Base-by-base conservation (phyloP, 2,113 vertebrate species). In the Hippocampus abdominalis region DNA sequence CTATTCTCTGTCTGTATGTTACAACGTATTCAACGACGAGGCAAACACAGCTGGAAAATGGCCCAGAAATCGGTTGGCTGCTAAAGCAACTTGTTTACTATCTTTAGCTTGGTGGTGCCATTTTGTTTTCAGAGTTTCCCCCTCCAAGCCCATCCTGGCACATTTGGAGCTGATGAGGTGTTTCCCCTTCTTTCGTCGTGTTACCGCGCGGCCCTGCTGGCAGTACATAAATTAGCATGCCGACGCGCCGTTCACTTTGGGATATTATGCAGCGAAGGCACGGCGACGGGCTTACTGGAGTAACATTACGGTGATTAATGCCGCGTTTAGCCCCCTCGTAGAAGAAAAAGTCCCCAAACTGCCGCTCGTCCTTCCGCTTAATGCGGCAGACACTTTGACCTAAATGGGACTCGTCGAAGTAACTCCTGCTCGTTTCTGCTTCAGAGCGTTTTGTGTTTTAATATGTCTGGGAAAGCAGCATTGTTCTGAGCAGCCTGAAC, bases 241-340 rank as follows among this genome's bases (percentile, higher is more conserved):
- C 80, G 84, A 81, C 59, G 77, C 82, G 74, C 77, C 70, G 71
- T 78, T 87, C 88, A 78, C 83, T 84, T 85, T 78, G 46, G 83
- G 78, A 82, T 75, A 84, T 88, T 87, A 88, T 86, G 86, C 88
- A 86, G 85, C 80, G 78, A 81, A 81, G 84, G 77, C 71, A 75
- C 85, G 69, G 70, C 72, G 78, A 62, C 76, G 86, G 81, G 78
- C 76, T 73, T 69, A 48, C 87, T 83, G 79, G 84, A 76, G 88
- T 85, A 86, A 76, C 83, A 89, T 87, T 84, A 85, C 80, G 75
- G 82, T 87, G 89, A 91, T 91, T 90, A 90, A 90, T 87, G 83
- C 71, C 39, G 78, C 72, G 68, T 86, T 79, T 88, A 84, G 73
- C 78, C 79, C 79, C 84, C 80, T 83, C 80, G 72, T 74, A 76